phyloP scores from a whole-genome alignment of 2,797 vertebrate species.

The Cryptoprocta ferox region DNA sequence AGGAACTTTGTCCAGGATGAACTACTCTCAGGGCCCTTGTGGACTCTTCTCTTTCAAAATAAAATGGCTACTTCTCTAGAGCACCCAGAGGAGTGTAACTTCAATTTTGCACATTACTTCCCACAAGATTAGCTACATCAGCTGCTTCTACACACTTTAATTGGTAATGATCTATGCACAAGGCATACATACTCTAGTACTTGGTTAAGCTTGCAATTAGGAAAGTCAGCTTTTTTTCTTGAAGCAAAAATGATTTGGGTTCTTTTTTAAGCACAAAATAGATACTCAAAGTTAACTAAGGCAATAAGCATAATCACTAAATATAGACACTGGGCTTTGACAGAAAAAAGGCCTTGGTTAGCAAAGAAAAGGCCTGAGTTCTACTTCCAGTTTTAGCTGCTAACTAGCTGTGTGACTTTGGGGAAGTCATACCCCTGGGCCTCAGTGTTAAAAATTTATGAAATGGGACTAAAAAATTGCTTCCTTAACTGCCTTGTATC shows the following conservation, averaged over 20 bases:
- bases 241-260: constrained; percentile 73
- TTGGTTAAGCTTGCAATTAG: constrained; percentile 70
- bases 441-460: constrained; percentile 12
- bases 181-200: constrained; percentile 29
- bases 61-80: constrained; percentile 10
- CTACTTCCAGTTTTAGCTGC: constrained; percentile 53
- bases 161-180: constrained; percentile 62
- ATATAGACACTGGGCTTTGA: constrained; percentile 65
- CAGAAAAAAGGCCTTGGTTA: constrained; percentile 47
- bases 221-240: constrained; percentile 74
- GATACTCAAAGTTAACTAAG: constrained; percentile 74
- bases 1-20: not conserved
- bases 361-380: constrained; percentile 51
- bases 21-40: not conserved
- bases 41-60: not conserved
- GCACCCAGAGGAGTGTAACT: not conserved
- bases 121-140: constrained; percentile 61
- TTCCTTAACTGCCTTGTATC: not conserved
- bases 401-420: constrained; percentile 44
- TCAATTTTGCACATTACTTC: not conserved
- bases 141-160: constrained; percentile 66
- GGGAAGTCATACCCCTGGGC: not conserved
- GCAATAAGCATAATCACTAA: constrained; percentile 70
- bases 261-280: constrained; percentile 76
- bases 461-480: not conserved